Base-by-base conservation (phyloP, 2,113 vertebrate species). In the Salvator merianae region DNA sequence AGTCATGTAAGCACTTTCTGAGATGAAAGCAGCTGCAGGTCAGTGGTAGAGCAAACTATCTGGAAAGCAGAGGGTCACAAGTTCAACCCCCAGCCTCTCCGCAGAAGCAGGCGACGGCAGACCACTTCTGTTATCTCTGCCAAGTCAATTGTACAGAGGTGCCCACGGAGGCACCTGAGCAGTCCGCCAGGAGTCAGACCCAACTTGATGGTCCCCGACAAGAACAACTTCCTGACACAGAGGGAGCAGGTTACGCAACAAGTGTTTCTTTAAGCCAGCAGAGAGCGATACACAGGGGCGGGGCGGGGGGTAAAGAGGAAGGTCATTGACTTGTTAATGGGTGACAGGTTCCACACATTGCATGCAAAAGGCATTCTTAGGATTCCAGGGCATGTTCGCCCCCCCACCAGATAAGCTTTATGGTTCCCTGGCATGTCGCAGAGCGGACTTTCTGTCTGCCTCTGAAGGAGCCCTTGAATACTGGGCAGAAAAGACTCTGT, bases 1-100 rank as follows among this genome's bases (percentile, higher is more conserved):
- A 47, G 5, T 8, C 32, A 1, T 40, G 5, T 26, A 24, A 18
- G n/a, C 32, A 81, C 62, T 38, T 2, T 0, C 0, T 0, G 43
- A 83, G 47, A 8, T 1, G 20, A 71, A 4, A 59, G 18, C 18
- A 59, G 18, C 55, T 59, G 18, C 18, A 59, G 18, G 14, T 59
- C 55, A 59, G 14, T 16, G 20, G 14, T 20, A 59, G 20, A 59
- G 55, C 55, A 59, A 59, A 47, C 43, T 47, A 9, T 9, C 10
- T 47, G 43, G 43, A 47, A 59, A 59, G 20, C 55, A 20, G 55
- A 55, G 16, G 14, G 55, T 20, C 18, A 4, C 55, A 1, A 20
- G 55, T 59, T 59, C 20, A 59, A 59, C 18, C 55, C 20, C 55
- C 3, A 59, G 55, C 55, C 16, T 59, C 18, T 59, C 55, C 16